phyloP scores from a whole-genome alignment of 2,113 vertebrate genomes.

The Phocoena phocoena region DNA sequence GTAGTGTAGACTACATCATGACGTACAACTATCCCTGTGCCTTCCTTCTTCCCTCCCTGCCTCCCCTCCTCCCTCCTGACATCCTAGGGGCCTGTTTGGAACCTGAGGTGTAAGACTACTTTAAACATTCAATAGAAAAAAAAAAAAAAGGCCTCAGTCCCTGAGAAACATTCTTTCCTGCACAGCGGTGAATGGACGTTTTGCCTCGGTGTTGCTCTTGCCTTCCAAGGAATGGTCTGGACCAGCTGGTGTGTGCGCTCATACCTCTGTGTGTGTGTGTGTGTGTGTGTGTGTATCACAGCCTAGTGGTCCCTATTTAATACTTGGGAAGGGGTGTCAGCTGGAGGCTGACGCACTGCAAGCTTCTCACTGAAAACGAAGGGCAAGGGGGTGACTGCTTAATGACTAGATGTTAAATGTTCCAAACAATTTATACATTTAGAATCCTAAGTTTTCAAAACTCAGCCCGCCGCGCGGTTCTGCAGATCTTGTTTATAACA shows the following conservation, averaged over 20 bases:
- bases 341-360: constrained; percentile 63
- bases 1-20: neutral
- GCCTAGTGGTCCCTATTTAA: constrained; percentile 58
- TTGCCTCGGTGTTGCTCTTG: neutral
- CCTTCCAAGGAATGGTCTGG: constrained; percentile 33
- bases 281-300: neutral
- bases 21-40: neutral
- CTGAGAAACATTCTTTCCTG: constrained; percentile 3
- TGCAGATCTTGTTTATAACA: constrained; percentile 91
- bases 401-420: constrained; percentile 83
- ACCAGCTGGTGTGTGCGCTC: constrained; percentile 64
- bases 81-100: neutral
- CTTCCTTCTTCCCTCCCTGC: neutral
- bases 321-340: constrained; percentile 70
- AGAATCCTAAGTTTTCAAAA: constrained; percentile 84
- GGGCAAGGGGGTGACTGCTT: constrained; percentile 80
- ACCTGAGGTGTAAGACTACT: constrained; percentile 41
- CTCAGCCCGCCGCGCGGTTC: constrained; percentile 83
- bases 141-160: neutral
- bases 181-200: constrained; percentile 51
- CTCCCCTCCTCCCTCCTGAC: neutral
- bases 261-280: neutral
- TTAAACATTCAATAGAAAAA: constrained; percentile 12
- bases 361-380: constrained; percentile 62
- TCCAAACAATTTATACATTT: constrained; percentile 86